phyloP scores from a whole-genome alignment of 2,797 vertebrate genomes.

The Threskiornis aethiopicus region DNA sequence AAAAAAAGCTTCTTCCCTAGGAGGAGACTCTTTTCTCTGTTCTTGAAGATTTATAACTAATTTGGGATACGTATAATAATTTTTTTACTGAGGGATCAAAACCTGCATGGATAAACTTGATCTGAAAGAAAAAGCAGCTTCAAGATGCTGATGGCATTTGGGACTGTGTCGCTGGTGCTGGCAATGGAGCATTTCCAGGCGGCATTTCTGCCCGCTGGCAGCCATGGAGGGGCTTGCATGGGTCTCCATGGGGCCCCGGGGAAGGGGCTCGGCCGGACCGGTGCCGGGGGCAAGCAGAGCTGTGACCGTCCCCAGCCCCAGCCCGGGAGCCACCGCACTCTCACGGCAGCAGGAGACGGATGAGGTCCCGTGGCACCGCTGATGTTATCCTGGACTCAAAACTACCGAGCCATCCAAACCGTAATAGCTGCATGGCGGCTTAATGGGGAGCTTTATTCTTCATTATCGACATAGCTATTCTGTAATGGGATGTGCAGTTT shows the following conservation, averaged over 20 bases:
- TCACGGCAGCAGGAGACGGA: neutral
- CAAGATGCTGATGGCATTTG: neutral
- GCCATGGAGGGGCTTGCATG: neutral
- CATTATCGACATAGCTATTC: neutral
- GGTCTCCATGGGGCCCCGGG: neutral
- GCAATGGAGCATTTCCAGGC: neutral
- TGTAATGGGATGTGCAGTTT: neutral
- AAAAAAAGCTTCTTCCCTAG: neutral
- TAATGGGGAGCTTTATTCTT: neutral
- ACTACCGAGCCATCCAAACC: neutral
- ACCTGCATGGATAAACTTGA: neutral
- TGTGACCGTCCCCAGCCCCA: neutral
- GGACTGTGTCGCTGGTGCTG: neutral
- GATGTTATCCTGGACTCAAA: neutral
- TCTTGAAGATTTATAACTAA: neutral
- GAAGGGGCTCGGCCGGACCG: rapidly evolving
- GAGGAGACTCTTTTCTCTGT: neutral
- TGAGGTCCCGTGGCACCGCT: neutral
- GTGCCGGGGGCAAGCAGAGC: neutral
- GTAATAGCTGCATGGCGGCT: neutral
- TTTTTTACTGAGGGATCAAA: neutral
- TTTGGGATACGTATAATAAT: neutral
- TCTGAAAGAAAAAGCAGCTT: neutral
- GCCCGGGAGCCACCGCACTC: neutral
- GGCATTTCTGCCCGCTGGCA: neutral